phyloP scores from a whole-genome alignment of 2,113 vertebrate species.

The Echinops telfairi region DNA sequence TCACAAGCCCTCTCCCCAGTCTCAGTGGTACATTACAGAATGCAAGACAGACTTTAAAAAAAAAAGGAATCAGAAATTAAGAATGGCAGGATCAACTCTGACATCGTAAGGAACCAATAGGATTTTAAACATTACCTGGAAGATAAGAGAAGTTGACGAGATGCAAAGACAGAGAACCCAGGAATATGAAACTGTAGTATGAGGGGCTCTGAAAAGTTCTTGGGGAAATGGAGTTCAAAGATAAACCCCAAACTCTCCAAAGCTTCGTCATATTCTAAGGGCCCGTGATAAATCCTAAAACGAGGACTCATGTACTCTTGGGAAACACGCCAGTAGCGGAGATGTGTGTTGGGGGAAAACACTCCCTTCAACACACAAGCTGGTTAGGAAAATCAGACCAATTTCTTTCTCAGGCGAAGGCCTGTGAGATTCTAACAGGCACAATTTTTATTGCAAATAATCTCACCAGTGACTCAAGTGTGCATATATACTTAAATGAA shows the following conservation, averaged over 20 bases:
- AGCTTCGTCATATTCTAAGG: conserved; percentile 10
- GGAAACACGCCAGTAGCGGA: conserved; percentile 34
- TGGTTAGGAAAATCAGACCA: conserved; percentile 59
- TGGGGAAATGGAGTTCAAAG: too few relatives aligned
- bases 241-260: too few relatives aligned
- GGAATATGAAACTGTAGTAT: not conserved
- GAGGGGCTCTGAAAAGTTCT: too few relatives aligned
- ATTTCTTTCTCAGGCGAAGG: conserved; percentile 47
- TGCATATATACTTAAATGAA: conserved; percentile 60
- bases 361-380: conserved; percentile 8
- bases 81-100: conserved; percentile 65
- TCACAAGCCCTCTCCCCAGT: conserved; percentile 50
- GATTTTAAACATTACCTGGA: conserved; percentile 60
- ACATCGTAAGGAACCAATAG: conserved; percentile 52
- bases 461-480: conserved; percentile 66
- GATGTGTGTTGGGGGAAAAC: not conserved
- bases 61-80: conserved; percentile 50
- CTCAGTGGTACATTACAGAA: conserved; percentile 52
- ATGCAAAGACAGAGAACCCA: conserved; percentile 18
- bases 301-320: conserved; percentile 42
- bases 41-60: conserved; percentile 43
- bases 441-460: conserved; percentile 66
- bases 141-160: conserved; percentile 61
- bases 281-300: not conserved
- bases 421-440: conserved; percentile 53